A percentile compares a stretch with the other conserved stretches of the same genome.
Evolutionary conservation across 1,140 invertebrate species (phyloP).

Genomic region (Wasmannia auropunctata): DNA sequence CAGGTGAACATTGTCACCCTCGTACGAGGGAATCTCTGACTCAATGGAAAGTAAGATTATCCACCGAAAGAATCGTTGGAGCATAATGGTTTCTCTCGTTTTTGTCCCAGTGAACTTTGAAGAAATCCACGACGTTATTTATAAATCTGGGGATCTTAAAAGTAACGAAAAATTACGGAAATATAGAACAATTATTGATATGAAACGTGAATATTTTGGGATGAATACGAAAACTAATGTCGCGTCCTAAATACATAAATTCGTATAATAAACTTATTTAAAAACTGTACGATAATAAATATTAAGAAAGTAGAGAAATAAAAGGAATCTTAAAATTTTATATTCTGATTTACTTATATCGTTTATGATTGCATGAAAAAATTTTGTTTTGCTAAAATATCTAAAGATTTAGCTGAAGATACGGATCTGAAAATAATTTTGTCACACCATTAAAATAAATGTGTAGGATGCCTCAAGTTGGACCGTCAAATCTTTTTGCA

Average conservation of each 20-base stretch:
- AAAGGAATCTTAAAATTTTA: too few species aligned
- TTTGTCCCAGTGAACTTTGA: not conserved
- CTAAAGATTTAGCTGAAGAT: too few species aligned
- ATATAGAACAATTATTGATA: not conserved
- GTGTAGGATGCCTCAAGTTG: too few species aligned
- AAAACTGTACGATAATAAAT: too few species aligned
- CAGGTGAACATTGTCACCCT: constrained; percentile 52
- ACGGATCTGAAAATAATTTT: too few species aligned
- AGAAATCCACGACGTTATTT: not conserved
- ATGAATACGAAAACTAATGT: not conserved
- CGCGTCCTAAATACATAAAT: not conserved
- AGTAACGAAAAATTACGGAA: not conserved
- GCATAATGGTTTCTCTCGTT: not conserved
- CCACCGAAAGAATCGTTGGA: not conserved
- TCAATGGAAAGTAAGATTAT: not conserved
- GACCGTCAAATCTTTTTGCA: too few species aligned
- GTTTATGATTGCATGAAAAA: too few species aligned
- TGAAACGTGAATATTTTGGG: not conserved
- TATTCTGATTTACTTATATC: too few species aligned
- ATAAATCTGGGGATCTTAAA: not conserved
- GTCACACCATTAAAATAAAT: too few species aligned
- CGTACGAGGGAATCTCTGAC: not conserved
- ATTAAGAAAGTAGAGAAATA: too few species aligned
- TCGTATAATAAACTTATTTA: not conserved
- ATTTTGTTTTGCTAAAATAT: too few species aligned